Conservation (phyloP, 2,888 invertebrate genomes). For the Dermolepida albohirtum region DNA sequence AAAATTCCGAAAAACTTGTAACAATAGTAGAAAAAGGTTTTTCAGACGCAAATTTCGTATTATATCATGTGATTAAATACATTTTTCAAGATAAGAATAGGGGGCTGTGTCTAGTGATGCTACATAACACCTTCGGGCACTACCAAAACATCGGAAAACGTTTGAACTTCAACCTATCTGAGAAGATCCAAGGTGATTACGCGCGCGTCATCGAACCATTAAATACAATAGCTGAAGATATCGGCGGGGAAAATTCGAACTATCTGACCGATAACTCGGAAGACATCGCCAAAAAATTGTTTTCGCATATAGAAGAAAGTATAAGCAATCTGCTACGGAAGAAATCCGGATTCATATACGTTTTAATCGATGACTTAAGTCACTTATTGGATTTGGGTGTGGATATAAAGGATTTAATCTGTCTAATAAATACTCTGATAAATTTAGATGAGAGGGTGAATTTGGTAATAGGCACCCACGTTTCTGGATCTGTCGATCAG, state of each 20-base stretch:
- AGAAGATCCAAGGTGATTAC: conserved; percentile 65
- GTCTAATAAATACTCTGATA: conserved; percentile 67
- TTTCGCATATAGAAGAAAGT: conserved; percentile 27
- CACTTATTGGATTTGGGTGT: conserved; percentile 77
- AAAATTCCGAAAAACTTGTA: conserved; percentile 71
- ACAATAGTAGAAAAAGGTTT: conserved; percentile 77
- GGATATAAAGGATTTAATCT: conserved; percentile 67
- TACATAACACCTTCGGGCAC: conserved; percentile 79
- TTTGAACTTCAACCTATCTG: conserved; percentile 77
- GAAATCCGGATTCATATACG: conserved; percentile 54
- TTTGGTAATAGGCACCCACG: conserved; percentile 71
- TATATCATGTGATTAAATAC: conserved; percentile 76
- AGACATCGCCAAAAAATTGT: conserved; percentile 25
- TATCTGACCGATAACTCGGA: conserved; percentile 56
- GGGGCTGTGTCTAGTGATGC: conserved; percentile 72
- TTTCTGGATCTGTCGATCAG: conserved; percentile 69
- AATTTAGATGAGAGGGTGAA: conserved; percentile 63
- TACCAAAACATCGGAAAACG: conserved; percentile 81
- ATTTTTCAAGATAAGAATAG: conserved; percentile 73
- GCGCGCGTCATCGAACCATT: conserved; percentile 69
- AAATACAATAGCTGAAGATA: conserved; percentile 64
- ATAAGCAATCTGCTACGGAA: conserved; percentile 46
- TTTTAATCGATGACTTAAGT: conserved; percentile 80
- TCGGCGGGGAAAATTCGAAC: conserved; percentile 60
- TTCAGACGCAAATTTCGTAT: conserved; percentile 79